A percentile compares a stretch with the other conserved stretches of the same genome.
Conservation (phyloP, 2,797 vertebrate species). For the Pachyuromys duprasi region DNA sequence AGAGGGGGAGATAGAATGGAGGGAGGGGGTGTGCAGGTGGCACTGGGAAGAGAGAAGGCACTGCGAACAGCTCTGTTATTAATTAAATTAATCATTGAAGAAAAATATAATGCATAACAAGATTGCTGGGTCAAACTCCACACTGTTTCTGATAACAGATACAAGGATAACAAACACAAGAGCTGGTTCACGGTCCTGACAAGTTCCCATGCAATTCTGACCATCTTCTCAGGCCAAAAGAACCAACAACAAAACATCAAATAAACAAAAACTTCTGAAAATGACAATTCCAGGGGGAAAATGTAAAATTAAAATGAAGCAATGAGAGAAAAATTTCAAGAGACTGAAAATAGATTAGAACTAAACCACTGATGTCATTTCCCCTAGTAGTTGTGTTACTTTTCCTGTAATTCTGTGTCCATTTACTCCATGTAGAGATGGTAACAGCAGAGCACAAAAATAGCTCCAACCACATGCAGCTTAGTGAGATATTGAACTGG, state of each 20-base stretch:
- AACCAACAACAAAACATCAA: neutral
- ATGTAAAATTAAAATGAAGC: neutral
- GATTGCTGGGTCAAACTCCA: neutral
- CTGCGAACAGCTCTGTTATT: too few species aligned
- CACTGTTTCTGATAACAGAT: neutral
- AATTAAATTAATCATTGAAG: too few species aligned
- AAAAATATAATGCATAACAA: neutral
- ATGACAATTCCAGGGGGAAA: neutral
- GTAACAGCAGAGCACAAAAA: neutral
- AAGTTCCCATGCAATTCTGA: neutral
- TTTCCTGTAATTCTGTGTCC: neutral
- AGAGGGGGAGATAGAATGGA: too few species aligned
- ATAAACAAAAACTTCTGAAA: neutral
- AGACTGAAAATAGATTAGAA: neutral
- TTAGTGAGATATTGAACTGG: neutral
- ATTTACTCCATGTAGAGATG: neutral
- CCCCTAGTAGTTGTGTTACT: too few species aligned
- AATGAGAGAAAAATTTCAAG: neutral
- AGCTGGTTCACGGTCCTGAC: neutral
- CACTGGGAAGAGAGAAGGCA: too few species aligned
- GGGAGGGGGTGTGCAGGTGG: too few species aligned
- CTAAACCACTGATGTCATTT: neutral
- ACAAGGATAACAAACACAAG: rapidly evolving
- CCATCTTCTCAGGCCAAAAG: too few species aligned
- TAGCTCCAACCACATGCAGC: neutral